Percentiles rank a stretch among this genome's conserved stretches.
These are phyloP conservation scores for Thecophora atra DNA, from an alignment of 2,888 invertebrate species.

Conservation along the genomic window DNA sequence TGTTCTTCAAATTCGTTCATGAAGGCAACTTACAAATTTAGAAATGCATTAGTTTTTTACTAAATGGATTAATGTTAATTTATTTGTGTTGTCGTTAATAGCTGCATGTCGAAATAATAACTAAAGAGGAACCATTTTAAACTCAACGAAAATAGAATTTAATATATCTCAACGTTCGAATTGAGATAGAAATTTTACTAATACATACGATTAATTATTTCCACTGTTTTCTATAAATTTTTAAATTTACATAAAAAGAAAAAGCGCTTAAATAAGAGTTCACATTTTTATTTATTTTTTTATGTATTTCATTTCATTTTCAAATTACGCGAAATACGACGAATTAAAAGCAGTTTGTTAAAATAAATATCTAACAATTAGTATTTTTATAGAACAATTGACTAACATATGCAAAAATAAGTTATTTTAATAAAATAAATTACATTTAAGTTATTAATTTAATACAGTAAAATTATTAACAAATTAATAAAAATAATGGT, in stretches of 20 bases:
- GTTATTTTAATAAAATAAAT: slow-evolving; percentile 19
- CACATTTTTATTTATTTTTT: background rate
- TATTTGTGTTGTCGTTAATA: too few relatives aligned
- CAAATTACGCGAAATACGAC: background rate
- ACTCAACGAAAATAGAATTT: background rate
- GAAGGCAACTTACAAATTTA: too few relatives aligned
- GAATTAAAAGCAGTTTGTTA: background rate
- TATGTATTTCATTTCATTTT: background rate
- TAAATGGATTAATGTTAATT: too few relatives aligned
- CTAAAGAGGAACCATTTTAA: too few relatives aligned
- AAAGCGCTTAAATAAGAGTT: background rate
- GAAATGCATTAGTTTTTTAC: too few relatives aligned
- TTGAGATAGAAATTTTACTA: background rate
- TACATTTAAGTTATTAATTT: too few relatives aligned
- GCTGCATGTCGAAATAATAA: too few relatives aligned
- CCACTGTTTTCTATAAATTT: too few relatives aligned
- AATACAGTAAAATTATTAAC: slow-evolving; percentile 7
- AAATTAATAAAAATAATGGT: slow-evolving; percentile 6
- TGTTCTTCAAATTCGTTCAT: too few relatives aligned
- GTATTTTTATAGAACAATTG: slow-evolving; percentile 3
- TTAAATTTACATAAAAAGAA: too few relatives aligned
- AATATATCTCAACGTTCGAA: background rate
- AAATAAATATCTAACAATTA: slow-evolving; percentile 23
- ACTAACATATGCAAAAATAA: slow-evolving; percentile 24
- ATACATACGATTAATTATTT: background rate